phyloP scores from a whole-genome alignment of 1,140 invertebrate genomes.

The Babylonia areolata region DNA sequence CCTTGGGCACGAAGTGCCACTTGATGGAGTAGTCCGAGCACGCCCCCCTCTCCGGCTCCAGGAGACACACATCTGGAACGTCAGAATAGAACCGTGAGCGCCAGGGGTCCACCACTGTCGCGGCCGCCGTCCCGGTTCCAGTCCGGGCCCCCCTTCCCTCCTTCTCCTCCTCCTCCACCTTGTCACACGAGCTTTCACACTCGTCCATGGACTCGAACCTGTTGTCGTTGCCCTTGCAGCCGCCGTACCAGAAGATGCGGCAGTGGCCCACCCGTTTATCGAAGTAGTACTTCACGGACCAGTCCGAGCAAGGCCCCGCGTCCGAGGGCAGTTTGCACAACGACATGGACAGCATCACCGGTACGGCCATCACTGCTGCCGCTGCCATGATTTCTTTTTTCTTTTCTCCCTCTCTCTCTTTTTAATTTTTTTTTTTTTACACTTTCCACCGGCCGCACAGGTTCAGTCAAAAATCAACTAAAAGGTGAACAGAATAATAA shows the following conservation, averaged over 20 bases:
- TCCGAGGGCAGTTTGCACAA: slow-evolving; percentile 87
- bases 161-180: not conserved
- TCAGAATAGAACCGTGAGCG: not conserved
- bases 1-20: slow-evolving; percentile 88
- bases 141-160: not conserved
- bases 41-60: slow-evolving; percentile 85
- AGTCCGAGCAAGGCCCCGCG: slow-evolving; percentile 87
- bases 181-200: slow-evolving; percentile 80
- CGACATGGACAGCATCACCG: slow-evolving; percentile 76
- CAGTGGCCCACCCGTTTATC: slow-evolving; percentile 86
- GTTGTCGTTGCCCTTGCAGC: slow-evolving; percentile 86
- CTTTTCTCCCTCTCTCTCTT: not conserved
- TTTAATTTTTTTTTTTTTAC: too few species aligned
- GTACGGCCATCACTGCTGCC: slow-evolving; percentile 22
- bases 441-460: too few species aligned
- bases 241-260: slow-evolving; percentile 96
- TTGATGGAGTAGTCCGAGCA: slow-evolving; percentile 85
- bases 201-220: slow-evolving; percentile 89
- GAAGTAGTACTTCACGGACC: slow-evolving; percentile 86
- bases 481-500: too few species aligned
- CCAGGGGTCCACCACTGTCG: not conserved
- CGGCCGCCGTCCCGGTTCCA: not conserved
- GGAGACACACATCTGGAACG: slow-evolving; percentile 81
- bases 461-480: too few species aligned
- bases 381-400: not conserved